Base-by-base conservation (phyloP, 2,113 vertebrate genomes). In the Elanoides forficatus region DNA sequence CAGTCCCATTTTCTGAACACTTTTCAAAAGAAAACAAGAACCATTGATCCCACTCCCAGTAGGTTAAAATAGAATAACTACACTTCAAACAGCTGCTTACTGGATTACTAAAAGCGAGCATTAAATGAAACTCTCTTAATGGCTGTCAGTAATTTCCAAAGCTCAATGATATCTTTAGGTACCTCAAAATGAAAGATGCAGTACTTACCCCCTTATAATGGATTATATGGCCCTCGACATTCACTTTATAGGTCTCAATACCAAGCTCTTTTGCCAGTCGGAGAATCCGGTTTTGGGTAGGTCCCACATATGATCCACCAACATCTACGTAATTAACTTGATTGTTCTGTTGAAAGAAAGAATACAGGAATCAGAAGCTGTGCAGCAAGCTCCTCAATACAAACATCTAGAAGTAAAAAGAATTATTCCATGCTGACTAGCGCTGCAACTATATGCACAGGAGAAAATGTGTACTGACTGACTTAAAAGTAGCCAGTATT, bases 221-320 rank as follows among this genome's bases (percentile, higher is more conserved):
- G 84, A 98, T 86, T 15, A 95, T 89, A 3, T 95, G 81, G 23
- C 98, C 98, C 7, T 63, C 45, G 0, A 98, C 94, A 50, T 98
- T 97, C n/a, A 99, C 98, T 97, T 98, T 98, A 22, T 99, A 99
- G 15, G 97, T 99, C 88, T 98, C 90, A 91, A 99, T 65, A 40
- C 98, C 98, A 85, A 99, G 93, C 67, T 99, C 98, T 56, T 98
- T 98, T 26, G 98, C 97, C 47, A 99, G 91, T 4, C 98, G 97
- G 30, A 99, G 96, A 87, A 99, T 98, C n/a, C 98, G 93, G 93
- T 99, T 99, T 84, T 99, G 98, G 12, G 98, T 99, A 4, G 98
- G 98, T 90, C 98, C 98, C 48, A 99, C 97, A 47, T 99, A 99
- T 0, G 98, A 68, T 82, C 98, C 98, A 14, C 98, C 98, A 93